A percentile compares a stretch with the other conserved stretches of the same genome.
Conservation (phyloP, 2,113 vertebrate genomes). For the Onychostruthus taczanowskii region DNA sequence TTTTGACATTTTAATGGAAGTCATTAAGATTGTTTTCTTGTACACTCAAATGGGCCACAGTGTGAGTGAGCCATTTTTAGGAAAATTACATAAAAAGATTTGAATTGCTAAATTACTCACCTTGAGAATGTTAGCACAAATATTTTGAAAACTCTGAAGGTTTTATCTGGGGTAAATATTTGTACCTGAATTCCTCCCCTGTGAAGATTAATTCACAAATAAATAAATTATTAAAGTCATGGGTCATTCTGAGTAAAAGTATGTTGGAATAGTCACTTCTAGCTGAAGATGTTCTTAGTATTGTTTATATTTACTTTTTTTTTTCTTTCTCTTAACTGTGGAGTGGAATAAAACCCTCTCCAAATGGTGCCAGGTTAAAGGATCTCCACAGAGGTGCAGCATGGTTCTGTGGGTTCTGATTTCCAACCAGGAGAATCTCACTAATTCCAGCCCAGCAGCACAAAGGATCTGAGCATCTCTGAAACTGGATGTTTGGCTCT, state of each 20-base stretch:
- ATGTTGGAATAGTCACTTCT: neutral
- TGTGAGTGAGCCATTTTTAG: neutral
- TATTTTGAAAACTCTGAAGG: neutral
- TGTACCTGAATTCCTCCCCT: neutral
- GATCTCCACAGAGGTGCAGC: neutral
- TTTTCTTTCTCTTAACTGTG: no score
- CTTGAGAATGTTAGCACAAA: neutral
- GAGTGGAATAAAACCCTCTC: neutral
- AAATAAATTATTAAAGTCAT: neutral
- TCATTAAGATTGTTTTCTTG: conserved; percentile 3
- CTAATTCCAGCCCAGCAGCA: neutral
- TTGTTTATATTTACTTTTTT: neutral
- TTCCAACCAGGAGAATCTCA: neutral
- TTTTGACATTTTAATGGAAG: conserved; percentile 6
- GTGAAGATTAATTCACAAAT: neutral
- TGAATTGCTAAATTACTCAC: neutral
- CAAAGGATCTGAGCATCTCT: neutral
- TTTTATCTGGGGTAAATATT: neutral
- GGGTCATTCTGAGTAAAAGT: neutral
- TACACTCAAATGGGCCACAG: neutral
- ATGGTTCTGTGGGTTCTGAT: neutral
- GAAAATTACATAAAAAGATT: neutral
- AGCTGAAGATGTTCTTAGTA: neutral
- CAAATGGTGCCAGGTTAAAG: neutral
- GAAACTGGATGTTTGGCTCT: neutral